Evolutionary conservation across 2,113 vertebrate genomes (phyloP).

Genomic region (Crocuta crocuta): DNA sequence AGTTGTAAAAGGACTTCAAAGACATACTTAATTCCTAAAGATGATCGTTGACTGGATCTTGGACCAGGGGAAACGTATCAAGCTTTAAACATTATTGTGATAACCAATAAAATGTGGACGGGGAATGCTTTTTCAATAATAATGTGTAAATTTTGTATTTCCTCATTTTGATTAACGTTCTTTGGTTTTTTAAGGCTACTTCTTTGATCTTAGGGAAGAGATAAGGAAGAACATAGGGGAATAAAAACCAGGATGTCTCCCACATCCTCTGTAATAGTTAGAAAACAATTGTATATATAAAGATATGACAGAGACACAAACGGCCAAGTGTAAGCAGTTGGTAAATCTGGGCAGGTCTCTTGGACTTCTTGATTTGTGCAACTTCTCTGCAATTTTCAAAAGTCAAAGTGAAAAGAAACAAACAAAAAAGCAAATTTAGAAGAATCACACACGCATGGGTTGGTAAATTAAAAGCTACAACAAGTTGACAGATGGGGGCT

Average conservation of each 20-base stretch:
- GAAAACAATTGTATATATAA: not conserved
- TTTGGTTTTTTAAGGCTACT: not conserved
- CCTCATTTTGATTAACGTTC: not conserved
- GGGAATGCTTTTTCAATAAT: not conserved
- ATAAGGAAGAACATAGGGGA: not conserved
- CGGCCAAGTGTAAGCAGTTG: not conserved
- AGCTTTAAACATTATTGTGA: not conserved
- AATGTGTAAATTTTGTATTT: not conserved
- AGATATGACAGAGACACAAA: not conserved
- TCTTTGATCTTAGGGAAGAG: not conserved
- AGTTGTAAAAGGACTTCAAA: not conserved
- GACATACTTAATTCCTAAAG: not conserved
- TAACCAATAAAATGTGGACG: not conserved
- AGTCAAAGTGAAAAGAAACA: not conserved
- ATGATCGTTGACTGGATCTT: not conserved
- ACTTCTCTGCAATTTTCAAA: slow-evolving; percentile 6
- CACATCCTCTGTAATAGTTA: not conserved
- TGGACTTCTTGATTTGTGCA: not conserved
- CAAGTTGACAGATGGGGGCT: not conserved
- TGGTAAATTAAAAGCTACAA: not conserved
- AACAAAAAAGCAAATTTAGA: not conserved
- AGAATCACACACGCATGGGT: not conserved
- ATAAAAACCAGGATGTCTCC: no score
- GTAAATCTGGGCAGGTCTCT: not conserved
- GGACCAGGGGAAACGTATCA: not conserved